A percentile compares a stretch with the other conserved stretches of the same genome.
phyloP scores from a whole-genome alignment of 2,888 invertebrate genomes.

The Pyrrhosoma nymphula region DNA sequence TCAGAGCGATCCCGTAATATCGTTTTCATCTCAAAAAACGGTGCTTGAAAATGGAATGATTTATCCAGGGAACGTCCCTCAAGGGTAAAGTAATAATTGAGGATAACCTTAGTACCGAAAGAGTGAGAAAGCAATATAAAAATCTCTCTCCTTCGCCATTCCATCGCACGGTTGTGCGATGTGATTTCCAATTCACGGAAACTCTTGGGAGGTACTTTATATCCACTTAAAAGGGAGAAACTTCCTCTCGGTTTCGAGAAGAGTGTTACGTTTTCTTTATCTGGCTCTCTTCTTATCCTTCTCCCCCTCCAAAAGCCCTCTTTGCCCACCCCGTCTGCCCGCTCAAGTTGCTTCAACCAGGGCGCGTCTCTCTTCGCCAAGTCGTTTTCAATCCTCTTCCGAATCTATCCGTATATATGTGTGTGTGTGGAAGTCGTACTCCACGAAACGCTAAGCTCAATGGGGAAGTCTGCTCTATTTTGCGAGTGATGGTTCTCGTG shows the following conservation, averaged over 20 bases:
- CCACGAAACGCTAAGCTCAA: neutral
- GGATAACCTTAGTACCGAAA: constrained; percentile 4
- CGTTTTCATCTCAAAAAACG: neutral
- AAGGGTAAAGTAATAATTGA: neutral
- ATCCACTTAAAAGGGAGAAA: neutral
- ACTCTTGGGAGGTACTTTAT: constrained; percentile 9
- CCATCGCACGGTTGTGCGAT: neutral
- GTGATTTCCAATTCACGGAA: constrained; percentile 13
- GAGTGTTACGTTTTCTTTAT: neutral
- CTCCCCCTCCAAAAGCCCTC: no score
- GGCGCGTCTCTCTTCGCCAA: neutral
- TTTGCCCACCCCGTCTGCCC: neutral
- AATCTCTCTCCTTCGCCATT: neutral
- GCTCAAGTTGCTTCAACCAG: neutral
- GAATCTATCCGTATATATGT: neutral
- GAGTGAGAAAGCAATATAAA: neutral
- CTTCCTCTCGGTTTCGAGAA: neutral
- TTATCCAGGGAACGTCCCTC: neutral
- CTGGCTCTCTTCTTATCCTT: neutral
- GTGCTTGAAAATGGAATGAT: neutral
- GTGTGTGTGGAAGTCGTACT: neutral
- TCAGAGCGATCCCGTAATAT: neutral
- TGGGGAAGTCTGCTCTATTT: neutral
- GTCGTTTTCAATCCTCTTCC: neutral
- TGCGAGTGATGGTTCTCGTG: neutral